Conservation (phyloP, 2,888 invertebrate species). For the Punctoribates punctum region DNA sequence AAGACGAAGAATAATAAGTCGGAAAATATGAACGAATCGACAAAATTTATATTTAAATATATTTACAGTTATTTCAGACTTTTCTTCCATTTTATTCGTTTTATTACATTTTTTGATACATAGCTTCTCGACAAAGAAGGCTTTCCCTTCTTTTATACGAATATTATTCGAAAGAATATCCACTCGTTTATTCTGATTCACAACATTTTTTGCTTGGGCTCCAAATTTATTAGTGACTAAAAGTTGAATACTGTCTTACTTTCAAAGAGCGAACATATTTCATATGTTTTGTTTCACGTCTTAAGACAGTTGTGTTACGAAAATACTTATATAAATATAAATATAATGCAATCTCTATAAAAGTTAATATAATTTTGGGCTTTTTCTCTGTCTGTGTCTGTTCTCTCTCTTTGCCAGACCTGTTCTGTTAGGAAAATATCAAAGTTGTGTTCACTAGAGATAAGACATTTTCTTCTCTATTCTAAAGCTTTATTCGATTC, state of each 20-base stretch:
- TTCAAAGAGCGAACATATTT: background rate
- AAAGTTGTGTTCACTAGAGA: conserved; percentile 30
- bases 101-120: background rate
- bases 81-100: background rate
- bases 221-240: conserved; percentile 3
- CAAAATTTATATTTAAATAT: background rate
- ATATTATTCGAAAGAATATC: background rate
- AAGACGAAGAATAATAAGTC: background rate
- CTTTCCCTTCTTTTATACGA: background rate
- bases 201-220: background rate
- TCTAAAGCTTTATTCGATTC: conserved; percentile 2
- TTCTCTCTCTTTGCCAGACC: conserved; percentile 7
- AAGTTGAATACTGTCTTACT: background rate
- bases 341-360: conserved; percentile 1
- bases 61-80: background rate
- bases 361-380: background rate
- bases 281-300: conserved; percentile 3
- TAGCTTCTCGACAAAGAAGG: background rate
- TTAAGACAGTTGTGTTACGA: too few species aligned
- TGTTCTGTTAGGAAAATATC: conserved; percentile 25
- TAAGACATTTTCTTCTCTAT: conserved; percentile 35
- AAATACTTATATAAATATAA: background rate
- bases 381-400: background rate
- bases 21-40: background rate
- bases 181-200: background rate